These are phyloP conservation scores for Metaphire vulgaris DNA, from an alignment of 1,140 invertebrate species.

Conservation along the genomic window DNA sequence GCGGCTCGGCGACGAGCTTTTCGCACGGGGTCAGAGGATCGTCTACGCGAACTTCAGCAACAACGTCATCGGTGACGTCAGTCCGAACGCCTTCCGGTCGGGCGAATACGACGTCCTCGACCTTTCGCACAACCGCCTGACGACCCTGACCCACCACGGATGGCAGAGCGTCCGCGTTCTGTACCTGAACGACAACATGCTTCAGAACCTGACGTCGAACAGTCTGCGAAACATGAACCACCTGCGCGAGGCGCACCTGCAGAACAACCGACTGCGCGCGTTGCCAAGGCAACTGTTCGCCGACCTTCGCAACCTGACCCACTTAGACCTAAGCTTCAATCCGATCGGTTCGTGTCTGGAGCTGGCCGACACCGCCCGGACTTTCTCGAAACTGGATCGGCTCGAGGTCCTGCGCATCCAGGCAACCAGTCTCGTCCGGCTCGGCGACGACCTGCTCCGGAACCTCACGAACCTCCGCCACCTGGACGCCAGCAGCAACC, in stretches of 20 bases:
- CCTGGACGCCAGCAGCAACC: constrained; percentile 36
- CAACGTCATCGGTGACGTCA: constrained; percentile 36
- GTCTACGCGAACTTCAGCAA: constrained; percentile 37
- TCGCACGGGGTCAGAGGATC: constrained; percentile 33
- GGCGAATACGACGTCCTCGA: constrained; percentile 38
- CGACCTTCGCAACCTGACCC: constrained; percentile 30
- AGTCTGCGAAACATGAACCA: constrained; percentile 34
- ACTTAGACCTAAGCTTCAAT: constrained; percentile 38
- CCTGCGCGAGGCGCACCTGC: constrained; percentile 1
- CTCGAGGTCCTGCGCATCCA: constrained; percentile 32
- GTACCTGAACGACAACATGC: constrained; percentile 19
- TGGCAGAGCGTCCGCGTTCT: constrained; percentile 35
- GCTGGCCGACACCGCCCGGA: constrained; percentile 15
- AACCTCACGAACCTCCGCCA: constrained; percentile 34
- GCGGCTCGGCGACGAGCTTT: constrained; percentile 32
- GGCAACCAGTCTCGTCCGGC: constrained; percentile 31
- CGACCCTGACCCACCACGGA: constrained; percentile 31
- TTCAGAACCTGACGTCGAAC: constrained; percentile 26
- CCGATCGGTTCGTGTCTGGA: constrained; percentile 30
- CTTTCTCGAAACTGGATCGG: constrained; percentile 27
- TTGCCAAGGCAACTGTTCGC: constrained; percentile 30
- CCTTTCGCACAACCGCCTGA: constrained; percentile 40
- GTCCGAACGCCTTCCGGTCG: constrained; percentile 35
- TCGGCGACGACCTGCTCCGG: constrained; percentile 32
- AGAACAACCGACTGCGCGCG: constrained; percentile 10